Conservation (phyloP, 2,888 invertebrate genomes). For the Eupeodes luniger region DNA sequence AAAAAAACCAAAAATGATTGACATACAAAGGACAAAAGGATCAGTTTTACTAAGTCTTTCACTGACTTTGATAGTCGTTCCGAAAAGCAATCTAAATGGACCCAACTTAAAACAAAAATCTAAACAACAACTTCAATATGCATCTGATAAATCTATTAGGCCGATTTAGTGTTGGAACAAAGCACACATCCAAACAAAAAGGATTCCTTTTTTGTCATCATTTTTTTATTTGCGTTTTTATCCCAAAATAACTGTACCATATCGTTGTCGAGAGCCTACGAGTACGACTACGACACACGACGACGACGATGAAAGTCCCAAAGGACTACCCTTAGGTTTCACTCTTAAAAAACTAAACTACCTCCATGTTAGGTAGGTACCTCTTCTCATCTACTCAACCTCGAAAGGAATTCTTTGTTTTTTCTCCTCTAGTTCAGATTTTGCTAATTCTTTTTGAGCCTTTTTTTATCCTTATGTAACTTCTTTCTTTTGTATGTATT, state of each 20-base stretch:
- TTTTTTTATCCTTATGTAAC: no score
- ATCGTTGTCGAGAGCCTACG: background rate
- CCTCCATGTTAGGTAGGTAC: no score
- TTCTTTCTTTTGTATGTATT: no score
- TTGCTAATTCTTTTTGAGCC: no score
- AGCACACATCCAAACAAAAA: background rate
- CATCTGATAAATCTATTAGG: slow-evolving; percentile 38
- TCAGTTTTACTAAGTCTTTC: slow-evolving; percentile 1
- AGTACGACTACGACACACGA: background rate
- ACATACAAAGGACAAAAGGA: slow-evolving; percentile 13
- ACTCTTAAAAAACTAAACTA: background rate
- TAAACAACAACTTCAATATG: slow-evolving; percentile 3
- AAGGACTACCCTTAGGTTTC: background rate
- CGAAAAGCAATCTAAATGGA: slow-evolving; percentile 22
- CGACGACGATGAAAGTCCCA: background rate
- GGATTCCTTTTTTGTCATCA: slow-evolving; percentile 1
- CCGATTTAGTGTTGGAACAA: background rate
- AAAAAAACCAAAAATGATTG: background rate
- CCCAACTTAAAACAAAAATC: background rate
- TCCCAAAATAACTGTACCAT: background rate
- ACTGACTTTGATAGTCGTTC: slow-evolving; percentile 13
- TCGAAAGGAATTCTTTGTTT: no score
- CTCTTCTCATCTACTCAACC: no score
- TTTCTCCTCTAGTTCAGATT: no score
- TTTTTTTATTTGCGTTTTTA: background rate